A percentile compares a stretch with the other conserved stretches of the same genome.
Conservation (phyloP, 2,797 vertebrate species). For the Anabacerthia variegaticeps region DNA sequence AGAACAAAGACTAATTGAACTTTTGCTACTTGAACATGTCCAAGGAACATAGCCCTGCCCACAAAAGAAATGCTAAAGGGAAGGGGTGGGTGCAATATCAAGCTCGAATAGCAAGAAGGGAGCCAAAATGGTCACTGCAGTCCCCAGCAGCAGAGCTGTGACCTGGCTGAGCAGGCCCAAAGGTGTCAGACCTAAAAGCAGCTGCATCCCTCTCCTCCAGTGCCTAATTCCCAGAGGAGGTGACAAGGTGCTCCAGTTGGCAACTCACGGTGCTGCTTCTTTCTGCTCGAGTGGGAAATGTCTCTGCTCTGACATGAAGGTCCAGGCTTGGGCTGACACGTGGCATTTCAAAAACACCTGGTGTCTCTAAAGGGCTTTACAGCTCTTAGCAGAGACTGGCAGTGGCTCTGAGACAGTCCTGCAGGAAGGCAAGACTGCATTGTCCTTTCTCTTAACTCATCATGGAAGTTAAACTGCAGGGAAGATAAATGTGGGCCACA, state of each 20-base stretch:
- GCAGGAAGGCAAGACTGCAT: not conserved
- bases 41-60: not conserved
- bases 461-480: not conserved
- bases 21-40: not conserved
- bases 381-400: not conserved
- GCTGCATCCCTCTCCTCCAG: rapidly evolving
- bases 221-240: not conserved
- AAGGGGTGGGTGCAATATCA: not conserved
- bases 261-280: not conserved
- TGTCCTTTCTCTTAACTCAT: not conserved
- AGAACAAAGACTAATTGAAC: not conserved
- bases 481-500: not conserved
- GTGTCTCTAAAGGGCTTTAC: not conserved
- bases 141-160: not conserved
- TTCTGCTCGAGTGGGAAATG: not conserved
- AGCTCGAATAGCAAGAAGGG: not conserved
- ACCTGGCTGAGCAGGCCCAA: not conserved
- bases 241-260: not conserved
- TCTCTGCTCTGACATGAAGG: not conserved
- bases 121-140: not conserved
- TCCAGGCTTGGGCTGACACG: not conserved
- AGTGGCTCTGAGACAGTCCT: not conserved
- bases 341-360: not conserved
- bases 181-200: not conserved
- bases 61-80: not conserved